A percentile compares a stretch with the other conserved stretches of the same genome.
These are phyloP conservation scores for Colletes latitarsis DNA, from an alignment of 1,140 invertebrate species.

Conservation along the genomic window DNA sequence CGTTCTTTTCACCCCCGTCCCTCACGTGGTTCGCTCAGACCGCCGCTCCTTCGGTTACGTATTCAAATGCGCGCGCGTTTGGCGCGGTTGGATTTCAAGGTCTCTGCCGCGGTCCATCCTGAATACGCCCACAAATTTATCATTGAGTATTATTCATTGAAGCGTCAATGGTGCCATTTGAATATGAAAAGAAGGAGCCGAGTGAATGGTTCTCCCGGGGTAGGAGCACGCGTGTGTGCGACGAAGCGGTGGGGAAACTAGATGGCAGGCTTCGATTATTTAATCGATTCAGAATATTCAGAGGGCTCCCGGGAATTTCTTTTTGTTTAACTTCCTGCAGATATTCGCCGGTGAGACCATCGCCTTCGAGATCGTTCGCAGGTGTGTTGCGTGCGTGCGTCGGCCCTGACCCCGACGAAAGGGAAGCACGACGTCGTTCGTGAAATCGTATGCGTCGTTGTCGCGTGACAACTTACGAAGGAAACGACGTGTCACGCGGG, in stretches of 20 bases:
- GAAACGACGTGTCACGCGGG: slow-evolving; percentile 64
- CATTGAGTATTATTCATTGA: slow-evolving; percentile 82
- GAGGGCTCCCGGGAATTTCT: slow-evolving; percentile 68
- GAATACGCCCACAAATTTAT: slow-evolving; percentile 81
- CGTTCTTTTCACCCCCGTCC: slow-evolving; percentile 1
- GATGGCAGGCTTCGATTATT: slow-evolving; percentile 80
- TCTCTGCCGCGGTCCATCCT: slow-evolving; percentile 74
- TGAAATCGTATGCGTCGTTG: slow-evolving; percentile 42
- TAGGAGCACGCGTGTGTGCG: neutral
- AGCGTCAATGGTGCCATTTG: slow-evolving; percentile 81
- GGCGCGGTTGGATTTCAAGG: slow-evolving; percentile 77
- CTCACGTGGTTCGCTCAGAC: slow-evolving; percentile 2
- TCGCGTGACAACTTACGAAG: slow-evolving; percentile 55
- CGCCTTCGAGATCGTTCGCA: slow-evolving; percentile 42
- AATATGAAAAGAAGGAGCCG: slow-evolving; percentile 80
- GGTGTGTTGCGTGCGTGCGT: neutral
- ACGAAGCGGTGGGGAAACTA: slow-evolving; percentile 61
- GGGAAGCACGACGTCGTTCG: slow-evolving; percentile 32
- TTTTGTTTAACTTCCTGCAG: slow-evolving; percentile 80
- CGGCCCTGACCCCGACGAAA: slow-evolving; percentile 47
- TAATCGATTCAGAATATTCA: slow-evolving; percentile 81
- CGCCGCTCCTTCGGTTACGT: slow-evolving; percentile 53
- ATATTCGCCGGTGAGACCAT: slow-evolving; percentile 62
- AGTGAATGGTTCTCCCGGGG: slow-evolving; percentile 70
- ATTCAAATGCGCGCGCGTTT: slow-evolving; percentile 69